Percentiles rank a stretch among this genome's conserved stretches.
Evolutionary conservation across 2,888 invertebrate genomes (phyloP).

Genomic region (Xestia rhomboidea): DNA sequence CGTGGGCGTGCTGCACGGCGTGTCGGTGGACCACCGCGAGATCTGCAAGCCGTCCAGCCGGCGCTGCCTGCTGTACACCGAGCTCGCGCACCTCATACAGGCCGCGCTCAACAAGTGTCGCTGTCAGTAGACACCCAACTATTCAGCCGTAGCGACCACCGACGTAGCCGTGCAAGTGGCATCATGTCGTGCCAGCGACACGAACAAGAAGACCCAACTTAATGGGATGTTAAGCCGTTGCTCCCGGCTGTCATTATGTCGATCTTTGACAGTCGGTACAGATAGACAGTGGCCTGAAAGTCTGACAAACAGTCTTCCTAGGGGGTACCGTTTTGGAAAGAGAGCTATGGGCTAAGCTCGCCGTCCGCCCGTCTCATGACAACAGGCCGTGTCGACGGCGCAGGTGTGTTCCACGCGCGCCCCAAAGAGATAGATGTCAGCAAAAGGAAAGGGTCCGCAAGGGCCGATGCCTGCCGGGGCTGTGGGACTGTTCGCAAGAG

Average conservation of each 20-base stretch:
- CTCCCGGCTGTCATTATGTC: not conserved
- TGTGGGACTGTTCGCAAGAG: too few species aligned
- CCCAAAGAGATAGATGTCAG: too few species aligned
- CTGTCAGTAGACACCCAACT: slow-evolving; percentile 42
- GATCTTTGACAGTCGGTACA: not conserved
- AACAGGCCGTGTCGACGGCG: too few species aligned
- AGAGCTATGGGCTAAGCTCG: too few species aligned
- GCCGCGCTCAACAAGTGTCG: slow-evolving; percentile 71
- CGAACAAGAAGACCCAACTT: not conserved
- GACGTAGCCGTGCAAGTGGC: not conserved
- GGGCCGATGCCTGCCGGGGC: too few species aligned
- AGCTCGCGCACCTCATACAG: slow-evolving; percentile 92
- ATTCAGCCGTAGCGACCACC: not conserved
- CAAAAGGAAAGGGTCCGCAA: too few species aligned
- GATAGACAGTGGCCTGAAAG: not conserved
- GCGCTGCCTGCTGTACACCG: slow-evolving; percentile 92
- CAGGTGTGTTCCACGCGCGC: too few species aligned
- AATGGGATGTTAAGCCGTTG: not conserved
- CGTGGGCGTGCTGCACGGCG: slow-evolving; percentile 93
- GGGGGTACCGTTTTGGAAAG: not conserved
- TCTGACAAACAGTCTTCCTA: not conserved
- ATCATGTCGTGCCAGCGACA: not conserved
- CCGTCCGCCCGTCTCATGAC: too few species aligned
- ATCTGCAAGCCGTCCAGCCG: slow-evolving; percentile 96
- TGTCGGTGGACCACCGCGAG: slow-evolving; percentile 95